These are phyloP conservation scores for Graphium colonna DNA, from an alignment of 2,888 invertebrate genomes.

Conservation along the genomic window DNA sequence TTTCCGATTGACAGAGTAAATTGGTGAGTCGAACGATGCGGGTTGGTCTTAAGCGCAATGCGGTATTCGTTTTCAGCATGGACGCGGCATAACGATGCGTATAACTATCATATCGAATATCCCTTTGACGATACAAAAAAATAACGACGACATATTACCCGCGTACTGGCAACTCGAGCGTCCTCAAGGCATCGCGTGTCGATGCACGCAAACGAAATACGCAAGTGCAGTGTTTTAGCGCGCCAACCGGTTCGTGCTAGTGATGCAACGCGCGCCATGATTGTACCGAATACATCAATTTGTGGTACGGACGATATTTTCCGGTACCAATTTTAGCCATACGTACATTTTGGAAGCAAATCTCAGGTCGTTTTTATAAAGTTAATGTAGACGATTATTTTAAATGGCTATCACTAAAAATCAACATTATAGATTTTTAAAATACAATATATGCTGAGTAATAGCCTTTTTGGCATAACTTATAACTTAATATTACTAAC, in stretches of 20 bases:
- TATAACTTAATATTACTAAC: no score
- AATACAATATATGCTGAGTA: no score
- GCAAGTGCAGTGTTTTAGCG: slow-evolving; percentile 32
- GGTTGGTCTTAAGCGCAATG: slow-evolving; percentile 19
- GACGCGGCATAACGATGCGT: slow-evolving; percentile 3
- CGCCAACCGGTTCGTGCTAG: slow-evolving; percentile 23
- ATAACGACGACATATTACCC: slow-evolving; percentile 26
- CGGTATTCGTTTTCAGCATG: slow-evolving; percentile 19
- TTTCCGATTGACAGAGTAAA: slow-evolving; percentile 21
- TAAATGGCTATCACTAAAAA: not conserved
- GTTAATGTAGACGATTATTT: not conserved
- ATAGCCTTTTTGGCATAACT: no score
- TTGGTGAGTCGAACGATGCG: slow-evolving; percentile 22
- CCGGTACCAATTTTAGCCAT: slow-evolving; percentile 1
- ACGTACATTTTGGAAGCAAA: not conserved
- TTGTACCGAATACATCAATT: no score
- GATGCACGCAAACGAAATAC: slow-evolving; percentile 30
- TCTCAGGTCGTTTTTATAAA: not conserved
- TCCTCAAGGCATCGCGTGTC: slow-evolving; percentile 32
- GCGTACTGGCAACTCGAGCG: slow-evolving; percentile 25
- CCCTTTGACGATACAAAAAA: slow-evolving; percentile 27
- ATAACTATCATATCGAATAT: slow-evolving; percentile 31
- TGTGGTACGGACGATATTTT: not conserved
- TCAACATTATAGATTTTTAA: no score
- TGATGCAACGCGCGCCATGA: slow-evolving; percentile 23